Evolutionary conservation across 2,888 invertebrate species (phyloP).

Genomic region (Gisinianus flammeolus): DNA sequence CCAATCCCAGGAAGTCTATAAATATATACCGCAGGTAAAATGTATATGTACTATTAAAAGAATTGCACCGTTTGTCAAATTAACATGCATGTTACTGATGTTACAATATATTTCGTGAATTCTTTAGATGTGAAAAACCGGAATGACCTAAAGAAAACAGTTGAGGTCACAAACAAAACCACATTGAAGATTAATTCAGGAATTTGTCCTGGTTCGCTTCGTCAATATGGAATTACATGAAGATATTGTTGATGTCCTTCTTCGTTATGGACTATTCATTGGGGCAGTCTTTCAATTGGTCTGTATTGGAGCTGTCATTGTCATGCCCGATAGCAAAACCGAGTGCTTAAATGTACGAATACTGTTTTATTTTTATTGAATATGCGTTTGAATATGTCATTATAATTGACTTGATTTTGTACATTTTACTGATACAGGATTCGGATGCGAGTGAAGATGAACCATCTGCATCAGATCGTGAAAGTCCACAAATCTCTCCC

Average conservation of each 20-base stretch:
- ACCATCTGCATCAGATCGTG: slow-evolving; percentile 60
- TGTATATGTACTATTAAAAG: too few relatives aligned
- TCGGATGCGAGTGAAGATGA: slow-evolving; percentile 61
- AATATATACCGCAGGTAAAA: too few relatives aligned
- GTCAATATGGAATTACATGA: slow-evolving; percentile 64
- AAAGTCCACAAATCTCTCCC: slow-evolving; percentile 61
- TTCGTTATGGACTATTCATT: slow-evolving; percentile 80
- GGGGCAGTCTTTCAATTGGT: slow-evolving; percentile 80
- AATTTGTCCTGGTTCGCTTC: too few relatives aligned
- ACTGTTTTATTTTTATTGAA: slow-evolving; percentile 17
- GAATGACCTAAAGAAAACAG: too few relatives aligned
- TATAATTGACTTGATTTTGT: neutral
- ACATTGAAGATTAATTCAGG: too few relatives aligned
- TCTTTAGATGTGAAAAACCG: too few relatives aligned
- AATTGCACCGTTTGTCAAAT: too few relatives aligned
- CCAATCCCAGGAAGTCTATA: too few relatives aligned
- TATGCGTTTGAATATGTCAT: neutral
- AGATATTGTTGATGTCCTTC: slow-evolving; percentile 74
- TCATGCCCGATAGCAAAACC: slow-evolving; percentile 69
- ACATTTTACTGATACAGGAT: slow-evolving; percentile 56
- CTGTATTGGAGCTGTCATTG: slow-evolving; percentile 81
- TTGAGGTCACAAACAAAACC: too few relatives aligned
- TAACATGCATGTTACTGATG: too few relatives aligned
- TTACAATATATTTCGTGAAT: too few relatives aligned
- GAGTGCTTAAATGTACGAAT: slow-evolving; percentile 31